Conservation (phyloP, 2,113 vertebrate species). For the Odontophorus gujanensis region DNA sequence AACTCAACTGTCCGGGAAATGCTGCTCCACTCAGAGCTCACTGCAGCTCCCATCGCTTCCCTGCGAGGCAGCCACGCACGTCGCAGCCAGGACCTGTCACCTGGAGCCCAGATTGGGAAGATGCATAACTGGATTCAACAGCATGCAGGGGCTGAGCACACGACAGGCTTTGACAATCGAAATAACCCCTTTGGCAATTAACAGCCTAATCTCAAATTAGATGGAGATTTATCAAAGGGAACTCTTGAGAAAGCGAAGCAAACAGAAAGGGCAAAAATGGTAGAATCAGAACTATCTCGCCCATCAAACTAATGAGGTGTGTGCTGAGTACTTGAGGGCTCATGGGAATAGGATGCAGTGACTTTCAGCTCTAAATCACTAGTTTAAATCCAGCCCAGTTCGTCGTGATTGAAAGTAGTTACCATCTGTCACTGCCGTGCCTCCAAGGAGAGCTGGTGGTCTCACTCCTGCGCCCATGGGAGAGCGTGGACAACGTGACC, state of each 20-base stretch:
- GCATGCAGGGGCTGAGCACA: accelerated
- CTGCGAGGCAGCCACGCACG: not conserved
- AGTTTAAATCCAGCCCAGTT: not conserved
- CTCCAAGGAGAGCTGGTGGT: not conserved
- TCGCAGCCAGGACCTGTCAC: not conserved
- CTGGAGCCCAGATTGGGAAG: not conserved
- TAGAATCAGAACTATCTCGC: not conserved
- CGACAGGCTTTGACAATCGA: not conserved
- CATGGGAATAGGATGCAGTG: not conserved
- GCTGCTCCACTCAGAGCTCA: not conserved
- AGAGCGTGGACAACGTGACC: accelerated
- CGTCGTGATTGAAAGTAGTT: not conserved
- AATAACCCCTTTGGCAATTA: not conserved
- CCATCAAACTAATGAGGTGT: not conserved
- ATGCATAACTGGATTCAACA: not conserved
- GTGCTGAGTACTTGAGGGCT: not conserved
- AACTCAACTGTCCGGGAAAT: accelerated
- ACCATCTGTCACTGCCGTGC: not conserved
- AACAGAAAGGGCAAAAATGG: not conserved
- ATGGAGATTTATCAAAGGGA: not conserved
- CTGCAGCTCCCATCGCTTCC: not conserved
- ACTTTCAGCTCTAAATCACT: not conserved
- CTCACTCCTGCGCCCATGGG: accelerated
- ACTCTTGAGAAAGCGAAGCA: not conserved
- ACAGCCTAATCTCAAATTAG: not conserved